Conservation (phyloP, 53 echinoderm and acorn worm species). For the Luidia sarsii region DNA sequence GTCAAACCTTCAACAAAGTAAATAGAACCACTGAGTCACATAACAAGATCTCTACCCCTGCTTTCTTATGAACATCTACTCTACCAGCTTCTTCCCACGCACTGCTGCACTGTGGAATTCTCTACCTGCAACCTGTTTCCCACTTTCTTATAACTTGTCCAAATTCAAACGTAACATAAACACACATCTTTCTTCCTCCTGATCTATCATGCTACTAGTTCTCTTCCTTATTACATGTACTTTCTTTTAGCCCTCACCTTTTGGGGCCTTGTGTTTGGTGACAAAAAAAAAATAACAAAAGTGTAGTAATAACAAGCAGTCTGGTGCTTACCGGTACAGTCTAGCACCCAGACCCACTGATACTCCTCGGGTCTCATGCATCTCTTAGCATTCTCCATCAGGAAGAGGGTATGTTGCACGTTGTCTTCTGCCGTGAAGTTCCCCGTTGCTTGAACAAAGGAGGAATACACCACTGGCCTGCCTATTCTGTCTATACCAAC, state of each 20-base stretch:
- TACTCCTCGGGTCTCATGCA: conserved; percentile 54
- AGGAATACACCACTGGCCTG: conserved; percentile 60
- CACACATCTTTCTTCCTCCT: too few species aligned
- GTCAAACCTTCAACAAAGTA: conserved; percentile 36
- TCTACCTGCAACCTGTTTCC: too few species aligned
- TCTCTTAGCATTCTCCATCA: conserved; percentile 60
- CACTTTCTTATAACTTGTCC: too few species aligned
- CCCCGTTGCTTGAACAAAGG: conserved; percentile 49
- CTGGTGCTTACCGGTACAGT: conserved; percentile 47
- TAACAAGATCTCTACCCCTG: too few species aligned
- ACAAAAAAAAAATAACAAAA: not conserved
- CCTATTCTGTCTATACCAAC: conserved; percentile 51
- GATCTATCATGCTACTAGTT: too few species aligned
- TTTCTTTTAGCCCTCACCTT: too few species aligned
- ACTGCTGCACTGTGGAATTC: too few species aligned
- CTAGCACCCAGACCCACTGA: conserved; percentile 67
- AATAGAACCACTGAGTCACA: not conserved
- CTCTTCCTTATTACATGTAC: not conserved
- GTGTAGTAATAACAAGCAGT: not conserved
- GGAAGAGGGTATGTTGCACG: conserved; percentile 50
- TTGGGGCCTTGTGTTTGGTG: not conserved
- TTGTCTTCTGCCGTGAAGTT: conserved; percentile 59
- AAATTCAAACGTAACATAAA: too few species aligned
- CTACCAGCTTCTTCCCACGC: too few species aligned
- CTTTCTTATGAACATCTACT: too few species aligned